Evolutionary conservation across 2,888 invertebrate species (phyloP), one percentile per base, ranked within the genome.

Genomic region (Cheilosia soror): DNA sequence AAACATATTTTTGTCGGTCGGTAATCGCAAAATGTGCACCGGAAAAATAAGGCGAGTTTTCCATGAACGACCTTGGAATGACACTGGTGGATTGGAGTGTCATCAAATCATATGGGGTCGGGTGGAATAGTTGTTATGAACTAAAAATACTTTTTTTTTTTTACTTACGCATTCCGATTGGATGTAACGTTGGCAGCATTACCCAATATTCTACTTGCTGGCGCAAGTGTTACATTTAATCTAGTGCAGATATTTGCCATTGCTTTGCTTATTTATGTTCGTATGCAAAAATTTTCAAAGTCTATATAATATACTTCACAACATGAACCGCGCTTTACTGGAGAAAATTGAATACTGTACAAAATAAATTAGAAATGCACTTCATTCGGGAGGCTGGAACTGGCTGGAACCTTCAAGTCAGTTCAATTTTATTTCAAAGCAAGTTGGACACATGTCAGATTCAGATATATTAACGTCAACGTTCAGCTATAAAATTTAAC

Each of bases 161-260:
- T 5, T 40, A 85, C 89, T 88, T 88, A 89, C 89, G 87, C 87
- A 63, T 88, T 87, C 33, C 88, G 71, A 51, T 47, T 81, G 20
- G 87, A 69, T 13, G 78, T 87, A 11, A 77, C 71, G 68, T 77
- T 87, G 51, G 87, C 71, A 63, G 88, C 87, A 66, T 82, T 77
- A 49, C 86, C 84, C n/a, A 89, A 68, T 25, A 88, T 85, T 62
- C 88, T 87, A 58, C 88, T 88, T 15, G 89, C 87, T 55, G 89
- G 88, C 20, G 87, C 53, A 29, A 89, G 51, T 5, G 85, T 78
- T 87, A 42, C 53, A 27, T 68, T 66, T 7, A 83, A 2, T 66
- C 87, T 88, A 25, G 62, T 86, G 75, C 88, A 89, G 65, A 89
- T 88, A 71, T 87, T 89, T 27, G 88, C 88, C 89, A 89, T 89